Evolutionary conservation across 1,140 invertebrate species (phyloP).

Genomic region (Acyrthosiphon pisum): DNA sequence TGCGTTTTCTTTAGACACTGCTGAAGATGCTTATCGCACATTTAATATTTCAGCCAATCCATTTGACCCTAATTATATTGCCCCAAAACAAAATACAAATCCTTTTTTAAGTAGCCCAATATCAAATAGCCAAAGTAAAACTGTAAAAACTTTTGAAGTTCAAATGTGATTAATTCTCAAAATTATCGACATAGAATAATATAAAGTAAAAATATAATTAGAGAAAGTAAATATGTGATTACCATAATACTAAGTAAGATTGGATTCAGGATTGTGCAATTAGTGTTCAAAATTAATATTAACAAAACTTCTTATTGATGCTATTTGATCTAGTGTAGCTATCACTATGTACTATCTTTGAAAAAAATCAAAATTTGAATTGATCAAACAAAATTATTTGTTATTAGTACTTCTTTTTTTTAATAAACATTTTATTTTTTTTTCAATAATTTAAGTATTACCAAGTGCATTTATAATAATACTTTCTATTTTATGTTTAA

Average conservation of each 20-base stretch:
- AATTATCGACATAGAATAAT: background rate
- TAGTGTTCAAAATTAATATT: conserved; percentile 23
- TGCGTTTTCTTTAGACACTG: conserved; percentile 69
- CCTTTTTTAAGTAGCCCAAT: conserved; percentile 63
- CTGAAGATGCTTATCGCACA: conserved; percentile 56
- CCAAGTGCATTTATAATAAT: conserved; percentile 16
- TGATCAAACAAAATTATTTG: background rate
- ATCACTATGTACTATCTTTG: background rate
- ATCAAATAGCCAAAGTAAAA: conserved; percentile 60
- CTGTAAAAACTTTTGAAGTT: conserved; percentile 69
- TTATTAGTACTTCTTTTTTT: background rate
- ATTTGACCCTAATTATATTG: conserved; percentile 83
- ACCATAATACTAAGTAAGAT: background rate
- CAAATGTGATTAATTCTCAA: conserved; percentile 65
- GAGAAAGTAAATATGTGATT: background rate
- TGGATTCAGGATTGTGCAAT: conserved; percentile 38
- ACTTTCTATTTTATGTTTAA: background rate
- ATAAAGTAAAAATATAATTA: background rate
- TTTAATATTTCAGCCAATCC: conserved; percentile 62
- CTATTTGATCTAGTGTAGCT: background rate
- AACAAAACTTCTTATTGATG: conserved; percentile 12
- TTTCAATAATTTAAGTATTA: background rate
- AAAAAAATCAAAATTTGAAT: conserved; percentile 17
- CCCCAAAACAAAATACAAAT: conserved; percentile 62
- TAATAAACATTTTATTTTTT: background rate